These are phyloP conservation scores for Urocolius indicus DNA, from an alignment of 2,113 vertebrate genomes.

Conservation along the genomic window DNA sequence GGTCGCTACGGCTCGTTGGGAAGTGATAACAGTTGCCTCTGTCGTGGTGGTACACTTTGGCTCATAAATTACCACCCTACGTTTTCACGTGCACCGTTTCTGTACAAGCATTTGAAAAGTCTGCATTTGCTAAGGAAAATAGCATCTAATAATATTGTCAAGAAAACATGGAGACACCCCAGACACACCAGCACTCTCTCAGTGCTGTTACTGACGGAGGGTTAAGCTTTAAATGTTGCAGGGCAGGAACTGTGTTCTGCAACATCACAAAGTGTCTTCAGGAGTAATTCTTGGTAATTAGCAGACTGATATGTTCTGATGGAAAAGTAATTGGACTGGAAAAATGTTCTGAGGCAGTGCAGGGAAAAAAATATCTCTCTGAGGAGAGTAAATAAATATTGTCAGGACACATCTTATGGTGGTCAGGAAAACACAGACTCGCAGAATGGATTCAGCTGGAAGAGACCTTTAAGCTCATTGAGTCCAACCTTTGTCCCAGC, in stretches of 20 bases:
- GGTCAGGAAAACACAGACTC: too few species aligned
- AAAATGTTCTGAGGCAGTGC: background rate
- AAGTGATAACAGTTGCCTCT: conserved; percentile 63
- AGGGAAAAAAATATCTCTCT: background rate
- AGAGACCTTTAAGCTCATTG: too few species aligned
- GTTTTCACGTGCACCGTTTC: conserved; percentile 25
- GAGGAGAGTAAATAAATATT: background rate
- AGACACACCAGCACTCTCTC: rapidly evolving
- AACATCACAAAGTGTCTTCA: background rate
- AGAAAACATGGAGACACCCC: background rate
- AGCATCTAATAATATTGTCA: background rate
- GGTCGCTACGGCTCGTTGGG: conserved; percentile 67
- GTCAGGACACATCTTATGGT: background rate
- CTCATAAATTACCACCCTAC: conserved; percentile 33
- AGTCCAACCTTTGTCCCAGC: too few species aligned
- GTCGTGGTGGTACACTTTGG: conserved; percentile 52
- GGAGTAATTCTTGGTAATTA: background rate
- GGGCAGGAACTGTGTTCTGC: background rate
- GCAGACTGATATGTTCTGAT: background rate
- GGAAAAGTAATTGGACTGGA: background rate
- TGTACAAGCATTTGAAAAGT: conserved; percentile 2
- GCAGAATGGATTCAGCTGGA: too few species aligned
- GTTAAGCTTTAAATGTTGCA: background rate
- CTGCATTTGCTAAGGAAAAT: background rate
- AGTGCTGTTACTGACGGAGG: background rate